Conservation (phyloP, 2,113 vertebrate genomes). For the Bujurquina vittata region DNA sequence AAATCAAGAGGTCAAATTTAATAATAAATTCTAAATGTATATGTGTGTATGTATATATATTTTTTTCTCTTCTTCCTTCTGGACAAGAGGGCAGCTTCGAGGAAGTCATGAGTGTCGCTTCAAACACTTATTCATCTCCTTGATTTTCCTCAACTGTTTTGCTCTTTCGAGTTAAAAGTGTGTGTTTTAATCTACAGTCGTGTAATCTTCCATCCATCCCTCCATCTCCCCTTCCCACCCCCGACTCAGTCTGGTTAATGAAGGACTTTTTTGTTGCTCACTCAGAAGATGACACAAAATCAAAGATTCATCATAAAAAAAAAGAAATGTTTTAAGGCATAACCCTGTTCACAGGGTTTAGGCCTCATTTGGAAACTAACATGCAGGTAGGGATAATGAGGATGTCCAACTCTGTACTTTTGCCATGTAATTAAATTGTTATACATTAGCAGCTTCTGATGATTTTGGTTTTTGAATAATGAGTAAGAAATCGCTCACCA, state of each 20-base stretch:
- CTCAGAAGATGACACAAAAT: slow-evolving; percentile 57
- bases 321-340: slow-evolving; percentile 10
- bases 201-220: slow-evolving; percentile 39
- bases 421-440: not conserved
- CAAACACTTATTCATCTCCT: slow-evolving; percentile 69
- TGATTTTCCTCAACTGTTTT: slow-evolving; percentile 44
- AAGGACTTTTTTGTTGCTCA: slow-evolving; percentile 42
- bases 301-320: slow-evolving; percentile 50
- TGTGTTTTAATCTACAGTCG: slow-evolving; percentile 57
- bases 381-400: slow-evolving; percentile 8
- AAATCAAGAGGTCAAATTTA: slow-evolving; percentile 51
- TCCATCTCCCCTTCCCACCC: slow-evolving; percentile 21
- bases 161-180: slow-evolving; percentile 55
- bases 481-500: not conserved
- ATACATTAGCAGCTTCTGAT: not conserved
- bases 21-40: not conserved
- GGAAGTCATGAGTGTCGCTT: slow-evolving; percentile 64
- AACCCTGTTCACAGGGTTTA: slow-evolving; percentile 6
- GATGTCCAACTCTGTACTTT: not conserved
- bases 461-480: not conserved
- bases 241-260: slow-evolving; percentile 43
- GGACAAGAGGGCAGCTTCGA: slow-evolving; percentile 68
- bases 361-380: slow-evolving; percentile 8
- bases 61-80: slow-evolving; percentile 35
- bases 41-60: too few species aligned